Conservation (phyloP, 2,113 vertebrate genomes). For the Rhombomys opimus region DNA sequence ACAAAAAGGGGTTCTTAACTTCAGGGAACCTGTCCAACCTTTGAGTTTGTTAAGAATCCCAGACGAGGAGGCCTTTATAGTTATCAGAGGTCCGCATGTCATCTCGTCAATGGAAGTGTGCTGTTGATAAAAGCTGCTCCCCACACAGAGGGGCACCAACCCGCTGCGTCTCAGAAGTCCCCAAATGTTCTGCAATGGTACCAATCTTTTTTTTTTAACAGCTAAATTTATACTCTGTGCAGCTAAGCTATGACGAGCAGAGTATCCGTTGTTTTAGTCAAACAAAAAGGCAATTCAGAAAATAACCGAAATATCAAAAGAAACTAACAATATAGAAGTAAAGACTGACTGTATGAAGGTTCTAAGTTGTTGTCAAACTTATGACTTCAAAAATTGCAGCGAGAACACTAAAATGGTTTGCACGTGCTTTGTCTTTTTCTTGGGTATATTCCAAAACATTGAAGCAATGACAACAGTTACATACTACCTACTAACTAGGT, state of each 20-base stretch:
- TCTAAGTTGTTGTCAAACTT: background rate
- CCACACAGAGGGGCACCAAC: conserved; percentile 63
- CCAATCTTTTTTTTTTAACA: background rate
- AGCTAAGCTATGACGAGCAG: background rate
- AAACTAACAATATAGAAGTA: background rate
- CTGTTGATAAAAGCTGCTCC: conserved; percentile 66
- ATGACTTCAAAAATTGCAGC: background rate
- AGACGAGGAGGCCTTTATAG: conserved; percentile 69
- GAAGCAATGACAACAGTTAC: background rate
- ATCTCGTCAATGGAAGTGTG: conserved; percentile 65
- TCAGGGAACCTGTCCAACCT: conserved; percentile 75
- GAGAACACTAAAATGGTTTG: background rate
- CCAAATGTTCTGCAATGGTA: conserved; percentile 61
- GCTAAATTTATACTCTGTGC: conserved; percentile 41
- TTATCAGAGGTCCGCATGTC: conserved; percentile 54
- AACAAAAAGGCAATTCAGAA: conserved; percentile 1
- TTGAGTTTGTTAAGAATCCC: conserved; percentile 72
- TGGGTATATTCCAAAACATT: conserved; percentile 31
- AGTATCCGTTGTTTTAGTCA: conserved; percentile 32
- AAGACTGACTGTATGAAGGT: background rate
- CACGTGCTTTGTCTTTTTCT: background rate
- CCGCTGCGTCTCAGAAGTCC: conserved; percentile 77
- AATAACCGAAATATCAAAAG: conserved; percentile 2
- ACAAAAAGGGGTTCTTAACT: conserved; percentile 74
- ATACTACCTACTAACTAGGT: background rate